Conservation (phyloP, 2,797 vertebrate species). For the Typhlichthys eigenmanni region DNA sequence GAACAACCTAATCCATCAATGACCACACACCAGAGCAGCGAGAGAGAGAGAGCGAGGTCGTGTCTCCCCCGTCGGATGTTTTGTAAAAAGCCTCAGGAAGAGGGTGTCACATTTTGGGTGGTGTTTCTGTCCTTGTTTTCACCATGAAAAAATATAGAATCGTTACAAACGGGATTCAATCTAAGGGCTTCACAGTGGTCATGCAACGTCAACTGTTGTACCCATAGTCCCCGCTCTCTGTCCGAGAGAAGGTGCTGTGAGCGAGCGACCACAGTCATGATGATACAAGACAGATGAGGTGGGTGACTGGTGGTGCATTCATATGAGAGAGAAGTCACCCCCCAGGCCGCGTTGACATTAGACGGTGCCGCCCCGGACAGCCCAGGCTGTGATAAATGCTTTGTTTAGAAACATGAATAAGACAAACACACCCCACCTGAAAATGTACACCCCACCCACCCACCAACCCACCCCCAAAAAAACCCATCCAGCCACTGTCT, state of each 20-base stretch:
- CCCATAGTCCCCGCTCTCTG: constrained; percentile 24
- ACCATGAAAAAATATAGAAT: constrained; percentile 79
- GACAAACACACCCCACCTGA: constrained; percentile 68
- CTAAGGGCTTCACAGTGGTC: constrained; percentile 78
- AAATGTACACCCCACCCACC: constrained; percentile 60
- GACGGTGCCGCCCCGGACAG: constrained; percentile 69
- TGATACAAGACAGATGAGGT: constrained; percentile 70
- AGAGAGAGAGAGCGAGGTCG: constrained; percentile 55
- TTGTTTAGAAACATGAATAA: constrained; percentile 76
- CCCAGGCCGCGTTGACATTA: constrained; percentile 54
- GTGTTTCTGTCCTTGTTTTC: constrained; percentile 2
- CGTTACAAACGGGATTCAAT: constrained; percentile 73
- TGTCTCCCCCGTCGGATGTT: constrained; percentile 45
- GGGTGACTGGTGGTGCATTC: constrained; percentile 77
- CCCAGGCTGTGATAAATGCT: constrained; percentile 78
- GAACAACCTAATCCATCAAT: constrained; percentile 67
- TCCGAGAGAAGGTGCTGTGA: constrained; percentile 67
- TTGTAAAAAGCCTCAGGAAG: constrained; percentile 59
- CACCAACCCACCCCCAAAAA: background rate
- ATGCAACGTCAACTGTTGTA: constrained; percentile 65
- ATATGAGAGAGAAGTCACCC: constrained; percentile 73
- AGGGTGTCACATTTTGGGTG: constrained; percentile 42
- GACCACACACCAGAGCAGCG: constrained; percentile 60
- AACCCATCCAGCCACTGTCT: background rate
- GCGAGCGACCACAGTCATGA: constrained; percentile 74